Percentiles rank a stretch among this genome's conserved stretches.
Conservation (phyloP, 2,797 vertebrate species). For the Tangara arthus region DNA sequence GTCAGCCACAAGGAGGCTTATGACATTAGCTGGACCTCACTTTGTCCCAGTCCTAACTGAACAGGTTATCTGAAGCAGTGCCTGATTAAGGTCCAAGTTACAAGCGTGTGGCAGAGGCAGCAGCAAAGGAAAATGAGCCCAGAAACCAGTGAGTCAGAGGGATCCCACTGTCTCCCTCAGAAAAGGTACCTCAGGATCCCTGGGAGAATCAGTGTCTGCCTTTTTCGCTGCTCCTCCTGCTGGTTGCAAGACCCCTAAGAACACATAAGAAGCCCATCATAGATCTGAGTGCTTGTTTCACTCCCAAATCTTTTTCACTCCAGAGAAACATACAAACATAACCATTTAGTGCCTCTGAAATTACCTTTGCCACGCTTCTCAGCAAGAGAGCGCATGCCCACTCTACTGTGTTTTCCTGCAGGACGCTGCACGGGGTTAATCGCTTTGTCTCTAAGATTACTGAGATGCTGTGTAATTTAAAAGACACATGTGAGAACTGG, state of each 20-base stretch:
- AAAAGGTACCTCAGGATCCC: not conserved
- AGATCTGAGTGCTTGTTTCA: not conserved
- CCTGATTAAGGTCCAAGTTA: not conserved
- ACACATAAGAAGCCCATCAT: not conserved
- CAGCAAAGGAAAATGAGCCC: not conserved
- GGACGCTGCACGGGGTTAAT: rapidly evolving
- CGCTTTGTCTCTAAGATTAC: not conserved
- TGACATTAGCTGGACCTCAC: not conserved
- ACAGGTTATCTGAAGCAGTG: not conserved
- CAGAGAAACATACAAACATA: not conserved
- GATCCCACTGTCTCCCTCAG: not conserved
- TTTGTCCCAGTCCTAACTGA: not conserved
- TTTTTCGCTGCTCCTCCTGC: not conserved
- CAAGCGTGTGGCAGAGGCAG: not conserved
- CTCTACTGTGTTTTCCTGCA: rapidly evolving
- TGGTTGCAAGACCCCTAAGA: not conserved
- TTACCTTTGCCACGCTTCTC: not conserved
- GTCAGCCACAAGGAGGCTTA: not conserved
- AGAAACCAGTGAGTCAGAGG: not conserved
- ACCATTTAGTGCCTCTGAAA: not conserved
- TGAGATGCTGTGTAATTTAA: not conserved
- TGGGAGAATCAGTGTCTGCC: not conserved
- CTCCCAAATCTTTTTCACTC: not conserved
- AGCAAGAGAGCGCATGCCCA: rapidly evolving
- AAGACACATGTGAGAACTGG: not conserved